Evolutionary conservation across 2,113 vertebrate genomes (phyloP), one percentile per base, ranked within the genome.

Genomic region (Peromyscus leucopus): DNA sequence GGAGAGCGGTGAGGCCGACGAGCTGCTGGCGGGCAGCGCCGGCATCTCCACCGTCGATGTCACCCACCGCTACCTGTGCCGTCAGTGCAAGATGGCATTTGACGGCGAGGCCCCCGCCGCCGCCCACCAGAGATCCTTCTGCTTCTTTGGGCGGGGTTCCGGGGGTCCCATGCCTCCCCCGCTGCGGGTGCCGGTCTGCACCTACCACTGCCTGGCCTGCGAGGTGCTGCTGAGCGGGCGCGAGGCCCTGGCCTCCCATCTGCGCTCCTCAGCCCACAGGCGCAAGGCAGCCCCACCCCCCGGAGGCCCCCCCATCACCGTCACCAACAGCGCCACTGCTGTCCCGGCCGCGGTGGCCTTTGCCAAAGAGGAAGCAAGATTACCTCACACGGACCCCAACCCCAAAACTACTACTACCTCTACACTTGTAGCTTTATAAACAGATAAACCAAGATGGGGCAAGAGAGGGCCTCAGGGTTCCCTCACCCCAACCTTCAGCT

Each of bases 291-390:
- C 97, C 93, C 97, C 83, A 0, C 48, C 95, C 55, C 94, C 96
- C 5, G 96, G 96, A 87, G 97, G 89, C 75, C 96, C 94, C n/a
- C 93, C 97, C 76, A 93, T 95, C 94, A 95, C 97, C 15, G 36
- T 85, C 95, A 94, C 97, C 97, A 97, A 97, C 88, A 92, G 92
- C 51, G 72, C 98, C 97, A 97, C 97, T 46, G 97, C 98, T 26
- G 97, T 95, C 94, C 46, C 98, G 26, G 97, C 98, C 80, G 97
- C 98, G 93, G 98, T 98, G 98, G 98, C 98, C 97, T 98, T 98
- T 98, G 98, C 98, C 98, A 98, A 98, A 98, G 98, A 98, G 98
- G 98, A 98, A 98, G 98, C 98, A 98, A 98, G 98, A 98, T 98
- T 98, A 98, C 98, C 98, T 98, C 98, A 98, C 98, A 97, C 98